phyloP scores from a whole-genome alignment of 2,888 invertebrate species.

The Boloria selene region DNA sequence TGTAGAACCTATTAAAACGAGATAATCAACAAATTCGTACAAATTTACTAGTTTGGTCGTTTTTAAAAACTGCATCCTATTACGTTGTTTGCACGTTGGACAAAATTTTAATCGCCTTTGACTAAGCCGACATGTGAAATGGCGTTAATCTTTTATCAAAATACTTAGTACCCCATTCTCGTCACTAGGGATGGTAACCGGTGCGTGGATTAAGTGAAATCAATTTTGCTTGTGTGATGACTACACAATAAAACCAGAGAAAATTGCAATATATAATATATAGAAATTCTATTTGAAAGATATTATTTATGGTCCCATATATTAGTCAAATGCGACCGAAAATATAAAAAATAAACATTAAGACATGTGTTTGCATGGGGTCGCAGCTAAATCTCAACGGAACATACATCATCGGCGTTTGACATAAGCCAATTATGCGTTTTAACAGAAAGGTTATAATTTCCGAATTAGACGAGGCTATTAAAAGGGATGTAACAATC shows the following conservation, averaged over 20 bases:
- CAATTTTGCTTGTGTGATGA: constrained; percentile 6
- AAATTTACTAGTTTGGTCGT: not conserved
- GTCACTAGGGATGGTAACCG: constrained; percentile 19
- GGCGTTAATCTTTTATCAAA: constrained; percentile 68
- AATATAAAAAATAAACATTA: constrained; percentile 6
- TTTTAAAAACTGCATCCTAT: constrained; percentile 1
- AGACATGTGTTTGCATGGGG: not conserved
- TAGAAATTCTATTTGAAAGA: not conserved
- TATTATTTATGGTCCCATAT: not conserved
- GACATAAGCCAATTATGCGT: constrained; percentile 21
- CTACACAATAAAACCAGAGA: not conserved
- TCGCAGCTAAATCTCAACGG: constrained; percentile 11
- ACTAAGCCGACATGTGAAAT: constrained; percentile 69
- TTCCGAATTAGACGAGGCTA: constrained; percentile 32
- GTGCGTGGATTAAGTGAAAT: constrained; percentile 19
- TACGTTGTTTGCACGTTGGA: constrained; percentile 20
- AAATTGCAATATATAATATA: not conserved
- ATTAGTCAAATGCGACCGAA: no score
- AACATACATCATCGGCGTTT: constrained; percentile 20
- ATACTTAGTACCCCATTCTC: constrained; percentile 53
- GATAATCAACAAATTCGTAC: no score
- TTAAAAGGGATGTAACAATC: constrained; percentile 29
- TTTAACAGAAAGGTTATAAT: constrained; percentile 29
- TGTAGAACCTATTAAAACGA: no score
- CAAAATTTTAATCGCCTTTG: constrained; percentile 50